Conservation (phyloP, 2,888 invertebrate genomes). For the Eristalis tenax region DNA sequence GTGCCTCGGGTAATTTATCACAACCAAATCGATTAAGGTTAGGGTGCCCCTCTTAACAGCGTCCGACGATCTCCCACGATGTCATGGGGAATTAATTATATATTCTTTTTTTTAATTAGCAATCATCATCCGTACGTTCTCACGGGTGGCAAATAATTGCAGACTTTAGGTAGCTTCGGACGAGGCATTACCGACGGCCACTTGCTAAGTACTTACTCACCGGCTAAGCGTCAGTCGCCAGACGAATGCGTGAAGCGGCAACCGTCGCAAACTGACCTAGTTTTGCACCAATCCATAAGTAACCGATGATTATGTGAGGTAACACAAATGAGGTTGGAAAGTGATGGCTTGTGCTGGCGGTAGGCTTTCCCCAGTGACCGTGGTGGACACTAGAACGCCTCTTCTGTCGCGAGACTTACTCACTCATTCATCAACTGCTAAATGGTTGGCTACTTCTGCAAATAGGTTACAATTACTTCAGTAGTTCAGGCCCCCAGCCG, state of each 20-base stretch:
- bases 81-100: not conserved
- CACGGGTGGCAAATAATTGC: not conserved
- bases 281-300: not conserved
- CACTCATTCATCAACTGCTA: not conserved
- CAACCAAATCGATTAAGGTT: not conserved
- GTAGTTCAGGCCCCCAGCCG: not conserved
- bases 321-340: not conserved
- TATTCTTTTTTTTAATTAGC: not conserved
- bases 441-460: not conserved
- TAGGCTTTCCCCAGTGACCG: not conserved
- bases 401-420: not conserved
- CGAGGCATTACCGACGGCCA: not conserved
- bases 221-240: not conserved
- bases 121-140: not conserved
- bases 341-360: not conserved
- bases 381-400: not conserved
- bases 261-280: constrained; percentile 8
- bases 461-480: not conserved
- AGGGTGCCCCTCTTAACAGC: not conserved
- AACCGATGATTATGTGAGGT: not conserved
- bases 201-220: not conserved
- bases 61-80: not conserved
- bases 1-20: not conserved
- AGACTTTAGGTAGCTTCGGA: not conserved
- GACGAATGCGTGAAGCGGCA: not conserved